Conservation (phyloP, 2,797 vertebrate genomes). For the Melopsittacus undulatus region DNA sequence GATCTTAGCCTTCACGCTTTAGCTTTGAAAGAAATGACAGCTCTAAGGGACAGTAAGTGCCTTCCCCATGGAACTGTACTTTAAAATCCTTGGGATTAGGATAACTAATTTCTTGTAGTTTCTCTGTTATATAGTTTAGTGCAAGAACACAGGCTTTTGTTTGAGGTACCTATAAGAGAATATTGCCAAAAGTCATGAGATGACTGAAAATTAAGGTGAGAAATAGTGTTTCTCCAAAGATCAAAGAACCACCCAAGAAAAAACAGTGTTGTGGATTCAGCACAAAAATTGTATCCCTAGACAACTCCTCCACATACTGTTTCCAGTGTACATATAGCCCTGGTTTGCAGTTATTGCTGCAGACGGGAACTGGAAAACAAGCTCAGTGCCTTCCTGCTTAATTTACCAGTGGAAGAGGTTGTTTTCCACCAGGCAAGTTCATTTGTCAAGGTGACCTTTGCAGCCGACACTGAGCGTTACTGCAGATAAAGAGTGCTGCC, state of each 20-base stretch:
- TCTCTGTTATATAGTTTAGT: neutral
- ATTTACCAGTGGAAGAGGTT: neutral
- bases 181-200: neutral
- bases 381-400: constrained; percentile 3
- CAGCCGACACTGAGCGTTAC: neutral
- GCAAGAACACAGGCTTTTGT: neutral
- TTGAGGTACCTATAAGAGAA: neutral
- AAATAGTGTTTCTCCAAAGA: neutral
- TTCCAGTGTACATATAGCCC: neutral
- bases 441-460: constrained; percentile 37
- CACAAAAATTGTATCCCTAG: neutral
- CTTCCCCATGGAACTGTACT: neutral
- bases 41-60: neutral
- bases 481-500: neutral
- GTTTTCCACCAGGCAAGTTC: constrained; percentile 11
- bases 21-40: neutral
- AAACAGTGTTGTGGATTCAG: neutral
- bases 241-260: neutral
- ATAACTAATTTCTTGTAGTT: neutral
- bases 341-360: fast-evolving
- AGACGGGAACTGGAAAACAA: neutral
- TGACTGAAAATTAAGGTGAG: neutral
- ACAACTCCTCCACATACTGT: neutral
- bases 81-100: neutral
- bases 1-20: neutral